Base-by-base conservation (phyloP, 2,797 vertebrate genomes). In the Myotis daubentonii region DNA sequence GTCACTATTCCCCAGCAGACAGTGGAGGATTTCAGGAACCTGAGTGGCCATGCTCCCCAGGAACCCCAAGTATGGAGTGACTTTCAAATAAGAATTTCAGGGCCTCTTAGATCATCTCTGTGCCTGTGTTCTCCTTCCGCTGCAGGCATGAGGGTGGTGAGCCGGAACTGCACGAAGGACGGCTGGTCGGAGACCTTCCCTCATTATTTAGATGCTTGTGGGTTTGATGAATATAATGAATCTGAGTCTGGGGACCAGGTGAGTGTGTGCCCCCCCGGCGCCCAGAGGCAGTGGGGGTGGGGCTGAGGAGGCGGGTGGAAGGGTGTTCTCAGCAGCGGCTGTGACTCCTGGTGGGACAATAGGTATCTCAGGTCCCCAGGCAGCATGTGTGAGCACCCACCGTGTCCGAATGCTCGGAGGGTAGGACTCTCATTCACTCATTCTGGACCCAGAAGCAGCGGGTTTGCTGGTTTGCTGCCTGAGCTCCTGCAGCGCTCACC, bases 171-270 rank as follows among this genome's bases (percentile, higher is more conserved):
- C 94, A 99, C 99, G 0, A 99, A 99, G 55, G 98, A 99, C 0
- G 99, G 99, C 94, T 99, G 99, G 99, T 99, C 99, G 0, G 99
- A 99, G 60, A 98, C 99, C 1, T 99, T 98, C 96, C 99, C 99
- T 51, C 99, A 99, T 93, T 99, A 99, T 51, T 98, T 98, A 0
- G 99, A 99, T 0, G 99, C 99, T 71, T 99, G 99, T 0, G 99
- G 98, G 13, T 98, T 98, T 30, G 98, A 98, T 33, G 99, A 99
- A 55, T 99, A 99, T 70, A 98, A 97, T 71, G 98, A 97, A 75
- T 99, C 98, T 1, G 98, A 98, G 94, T 75, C 97, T 0, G 98
- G 97, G 6, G 98, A 98, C 75, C 98, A 98, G 98, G 98, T 99
- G 94, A 96, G 97, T 83, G 22, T 57, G 49, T 38, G 36, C 17